Evolutionary conservation across 2,888 invertebrate species (phyloP), one percentile per base, ranked within the genome.

Genomic region (Idaea straminata): DNA sequence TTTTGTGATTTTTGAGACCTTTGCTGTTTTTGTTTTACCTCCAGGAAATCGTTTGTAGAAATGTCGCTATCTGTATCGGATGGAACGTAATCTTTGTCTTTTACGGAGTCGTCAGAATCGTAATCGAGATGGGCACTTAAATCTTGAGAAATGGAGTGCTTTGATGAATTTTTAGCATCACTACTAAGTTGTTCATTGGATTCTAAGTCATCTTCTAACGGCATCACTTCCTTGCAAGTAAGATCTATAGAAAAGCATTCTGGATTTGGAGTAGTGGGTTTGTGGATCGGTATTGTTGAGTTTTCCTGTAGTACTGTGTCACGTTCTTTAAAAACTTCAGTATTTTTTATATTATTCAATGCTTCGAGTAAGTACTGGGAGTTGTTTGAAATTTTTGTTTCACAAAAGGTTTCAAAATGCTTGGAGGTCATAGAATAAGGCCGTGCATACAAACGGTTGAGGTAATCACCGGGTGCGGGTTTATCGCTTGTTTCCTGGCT

Each of bases 31-130:
- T 15, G 60, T 61, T 15, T 59, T 57, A 57, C 60, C 47, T 59
- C 47, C 60, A 60, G 47, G 60, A 57, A 60, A 60, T 64, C 63
- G 60, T 60, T 64, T 57, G 60, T 57, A 62, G 57, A 58, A 58
- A 59, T 61, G 59, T n/a, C 57, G 61, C 61, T 66, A 59, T 66
- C 63, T 35, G 61, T 61, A 63, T 66, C 58, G 34, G 66, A 66
- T 64, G 66, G 63, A 61, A 61, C 61, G 63, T 66, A 64, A 62
- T 63, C 66, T 63, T 66, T 63, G 47, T 66, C 63, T 15, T 47
- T 59, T 16, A 64, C 64, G 57, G 66, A 66, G 62, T 64, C 66
- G 62, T 64, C 66, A 57, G 64, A 66, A 64, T 64, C 64, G 62
- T 64, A 66, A 64, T 64, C 64, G 62, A 60, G 64, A 35, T 59